Base-by-base conservation (phyloP, 2,113 vertebrate genomes). In the Atrichornis clamosus region DNA sequence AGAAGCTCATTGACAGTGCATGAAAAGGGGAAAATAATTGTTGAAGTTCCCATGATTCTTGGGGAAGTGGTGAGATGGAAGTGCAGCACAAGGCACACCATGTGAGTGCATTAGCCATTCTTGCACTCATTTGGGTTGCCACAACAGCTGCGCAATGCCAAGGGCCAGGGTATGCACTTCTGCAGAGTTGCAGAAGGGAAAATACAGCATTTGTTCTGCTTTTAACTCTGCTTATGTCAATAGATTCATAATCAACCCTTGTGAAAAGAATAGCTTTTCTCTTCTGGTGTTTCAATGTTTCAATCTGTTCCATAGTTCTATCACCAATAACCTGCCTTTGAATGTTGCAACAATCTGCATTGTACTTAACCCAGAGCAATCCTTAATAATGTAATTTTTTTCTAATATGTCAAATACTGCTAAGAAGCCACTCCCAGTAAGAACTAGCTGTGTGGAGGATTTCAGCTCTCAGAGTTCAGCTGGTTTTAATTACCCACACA, bases 401-500 rank as follows among this genome's bases (percentile, higher is more conserved):
- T 89, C 53, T 72, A 42, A 33, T 74, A 84, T 60, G 52, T 86
- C 58, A 81, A 52, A 67, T 59, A 18, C 70, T 86, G 59, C 72
- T 84, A 70, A 53, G 68, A 93, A 63, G 68, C n/a, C 67, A 26
- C 68, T 95, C 56, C 73, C 41, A n/a, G 53, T 39, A 53, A 94
- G 60, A 76, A 78, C 37, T 75, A 87, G 49, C 86, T 82, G 32
- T 42, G 47, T 82, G 65, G 60, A 96, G 42, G 86, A 79, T 75
- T 89, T 89, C 80, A 81, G 33, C 76, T 62, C 80, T 64, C 81
- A 58, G 30, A 94, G 53, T 93, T 96, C 88, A 93, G 44, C 86
- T 96, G 93, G 1, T 92, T 94, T 94, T 92, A 96, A 96, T 96
- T 96, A 95, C 42, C 53, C 84, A 73, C 70, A 46, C 37, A 93